Percentiles rank a stretch among this genome's conserved stretches.
Conservation (phyloP, 2,888 invertebrate genomes). For the Alviniconcha strummeri region DNA sequence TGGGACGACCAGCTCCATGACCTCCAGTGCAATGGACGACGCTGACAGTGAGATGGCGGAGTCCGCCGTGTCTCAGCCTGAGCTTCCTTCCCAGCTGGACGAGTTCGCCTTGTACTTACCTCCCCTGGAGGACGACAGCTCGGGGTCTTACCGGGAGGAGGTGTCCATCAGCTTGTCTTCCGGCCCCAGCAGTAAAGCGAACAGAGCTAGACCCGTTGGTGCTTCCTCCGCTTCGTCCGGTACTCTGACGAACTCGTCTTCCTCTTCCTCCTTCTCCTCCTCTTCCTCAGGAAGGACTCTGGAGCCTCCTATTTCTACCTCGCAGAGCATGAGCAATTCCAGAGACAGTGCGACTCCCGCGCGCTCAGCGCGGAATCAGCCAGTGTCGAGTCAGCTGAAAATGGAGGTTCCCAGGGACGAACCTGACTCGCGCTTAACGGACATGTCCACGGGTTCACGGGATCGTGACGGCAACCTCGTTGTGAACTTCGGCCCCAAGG, state of each 20-base stretch:
- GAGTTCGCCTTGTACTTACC: constrained; percentile 8
- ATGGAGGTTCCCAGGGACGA: neutral
- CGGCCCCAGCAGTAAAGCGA: neutral
- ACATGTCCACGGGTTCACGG: neutral
- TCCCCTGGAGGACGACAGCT: neutral
- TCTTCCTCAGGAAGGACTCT: neutral
- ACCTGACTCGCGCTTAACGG: neutral
- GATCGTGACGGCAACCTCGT: constrained; percentile 31
- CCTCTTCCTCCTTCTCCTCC: neutral
- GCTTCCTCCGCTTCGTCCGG: neutral
- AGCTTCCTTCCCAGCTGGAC: neutral
- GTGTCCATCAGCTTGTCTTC: constrained; percentile 27
- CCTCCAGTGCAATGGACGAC: constrained; percentile 5
- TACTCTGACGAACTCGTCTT: no score
- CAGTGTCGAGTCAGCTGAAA: neutral
- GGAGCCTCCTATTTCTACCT: neutral
- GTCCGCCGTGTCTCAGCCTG: neutral
- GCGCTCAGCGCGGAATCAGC: neutral
- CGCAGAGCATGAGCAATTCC: neutral
- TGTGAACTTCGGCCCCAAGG: constrained; percentile 60
- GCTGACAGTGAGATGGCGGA: neutral
- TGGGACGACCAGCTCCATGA: constrained; percentile 2
- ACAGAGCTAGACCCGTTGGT: neutral
- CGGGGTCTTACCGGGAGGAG: constrained; percentile 17
- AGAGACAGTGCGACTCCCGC: neutral